Conservation (phyloP, 2,888 invertebrate species). For the Amiota minor region DNA sequence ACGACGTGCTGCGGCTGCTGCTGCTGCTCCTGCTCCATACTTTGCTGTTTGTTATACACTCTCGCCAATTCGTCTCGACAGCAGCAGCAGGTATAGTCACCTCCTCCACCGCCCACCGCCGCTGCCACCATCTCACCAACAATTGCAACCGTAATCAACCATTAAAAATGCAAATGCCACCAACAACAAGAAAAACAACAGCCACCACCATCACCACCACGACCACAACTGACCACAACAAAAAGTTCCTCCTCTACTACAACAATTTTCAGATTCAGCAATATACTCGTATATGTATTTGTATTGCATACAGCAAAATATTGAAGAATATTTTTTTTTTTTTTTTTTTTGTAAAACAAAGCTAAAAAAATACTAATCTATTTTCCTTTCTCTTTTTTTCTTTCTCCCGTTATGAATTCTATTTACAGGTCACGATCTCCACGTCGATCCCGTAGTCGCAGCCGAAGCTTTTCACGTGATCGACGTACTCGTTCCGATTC, state of each 20-base stretch:
- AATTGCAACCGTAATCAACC: not conserved
- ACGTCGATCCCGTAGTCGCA: constrained; percentile 73
- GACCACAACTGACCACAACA: constrained; percentile 32
- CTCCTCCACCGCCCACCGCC: not conserved
- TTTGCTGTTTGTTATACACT: not conserved
- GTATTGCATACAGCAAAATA: not conserved
- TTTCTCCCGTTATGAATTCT: constrained; percentile 34
- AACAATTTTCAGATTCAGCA: constrained; percentile 32
- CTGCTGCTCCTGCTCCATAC: not conserved
- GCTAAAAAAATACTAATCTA: no score
- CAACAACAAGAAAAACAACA: no score
- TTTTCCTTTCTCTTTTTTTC: constrained; percentile 33
- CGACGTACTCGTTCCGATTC: constrained; percentile 77
- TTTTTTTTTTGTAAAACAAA: constrained; percentile 27
- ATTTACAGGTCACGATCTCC: constrained; percentile 72
- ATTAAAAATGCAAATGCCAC: not conserved
- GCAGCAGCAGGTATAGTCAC: not conserved
- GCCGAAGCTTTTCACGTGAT: constrained; percentile 76
- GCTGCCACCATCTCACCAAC: constrained; percentile 6
- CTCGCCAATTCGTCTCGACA: not conserved
- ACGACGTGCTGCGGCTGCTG: not conserved
- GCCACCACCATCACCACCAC: constrained; percentile 24
- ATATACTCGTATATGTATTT: constrained; percentile 29
- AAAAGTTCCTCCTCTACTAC: constrained; percentile 31
- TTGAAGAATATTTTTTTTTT: constrained; percentile 56